Evolutionary conservation across 1,140 invertebrate species (phyloP).

Genomic region (Aphidius gifuensis): DNA sequence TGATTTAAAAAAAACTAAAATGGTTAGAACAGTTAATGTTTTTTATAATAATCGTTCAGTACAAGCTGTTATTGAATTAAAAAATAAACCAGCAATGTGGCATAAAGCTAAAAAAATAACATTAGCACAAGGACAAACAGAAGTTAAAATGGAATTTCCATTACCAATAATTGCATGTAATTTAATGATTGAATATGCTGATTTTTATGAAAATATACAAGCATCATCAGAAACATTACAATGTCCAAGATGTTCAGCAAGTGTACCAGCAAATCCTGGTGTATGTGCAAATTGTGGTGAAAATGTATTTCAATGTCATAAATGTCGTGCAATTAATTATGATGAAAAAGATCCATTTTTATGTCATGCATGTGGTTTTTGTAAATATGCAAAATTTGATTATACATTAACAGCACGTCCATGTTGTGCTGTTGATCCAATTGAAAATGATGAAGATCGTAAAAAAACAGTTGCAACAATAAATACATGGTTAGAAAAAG

Average conservation of each 20-base stretch:
- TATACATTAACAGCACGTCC: slow-evolving; percentile 85
- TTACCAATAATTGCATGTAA: slow-evolving; percentile 96
- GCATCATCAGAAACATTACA: slow-evolving; percentile 85
- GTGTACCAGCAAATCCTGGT: slow-evolving; percentile 94
- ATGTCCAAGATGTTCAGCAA: slow-evolving; percentile 93
- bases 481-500: slow-evolving; percentile 87
- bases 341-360: slow-evolving; percentile 99
- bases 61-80: slow-evolving; percentile 94
- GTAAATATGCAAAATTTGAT: slow-evolving; percentile 99
- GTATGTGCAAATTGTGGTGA: slow-evolving; percentile 97
- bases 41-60: slow-evolving; percentile 96
- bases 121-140: slow-evolving; percentile 86
- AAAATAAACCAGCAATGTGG: slow-evolving; percentile 94
- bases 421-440: slow-evolving; percentile 94
- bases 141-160: slow-evolving; percentile 94
- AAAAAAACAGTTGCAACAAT: slow-evolving; percentile 92
- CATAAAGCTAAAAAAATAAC: slow-evolving; percentile 92
- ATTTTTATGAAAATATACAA: slow-evolving; percentile 89
- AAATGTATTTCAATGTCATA: slow-evolving; percentile 98
- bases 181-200: slow-evolving; percentile 98
- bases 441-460: slow-evolving; percentile 94
- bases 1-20: slow-evolving; percentile 94
- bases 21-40: slow-evolving; percentile 94
- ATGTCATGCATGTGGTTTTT: slow-evolving; percentile 97
- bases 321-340: slow-evolving; percentile 97